phyloP scores from a whole-genome alignment of 2,113 vertebrate genomes.

The Rafetus swinhoei region DNA sequence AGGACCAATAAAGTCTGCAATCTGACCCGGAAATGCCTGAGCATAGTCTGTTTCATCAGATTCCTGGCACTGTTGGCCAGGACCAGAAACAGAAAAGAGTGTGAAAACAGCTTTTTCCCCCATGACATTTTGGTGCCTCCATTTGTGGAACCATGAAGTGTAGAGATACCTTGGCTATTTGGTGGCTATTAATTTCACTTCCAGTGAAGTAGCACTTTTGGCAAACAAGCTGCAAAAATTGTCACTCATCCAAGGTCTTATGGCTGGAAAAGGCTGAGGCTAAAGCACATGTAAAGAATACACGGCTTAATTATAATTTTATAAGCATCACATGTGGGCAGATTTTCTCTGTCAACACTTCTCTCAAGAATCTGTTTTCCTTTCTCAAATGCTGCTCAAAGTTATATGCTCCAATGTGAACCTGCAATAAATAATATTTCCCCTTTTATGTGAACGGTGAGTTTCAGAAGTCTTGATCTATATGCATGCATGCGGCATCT shows the following conservation, averaged over 20 bases:
- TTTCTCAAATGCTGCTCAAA: neutral
- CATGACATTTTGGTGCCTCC: neutral
- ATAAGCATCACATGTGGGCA: neutral
- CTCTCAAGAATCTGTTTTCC: neutral
- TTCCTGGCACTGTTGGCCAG: neutral
- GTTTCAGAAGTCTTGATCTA: neutral
- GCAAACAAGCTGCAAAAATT: neutral
- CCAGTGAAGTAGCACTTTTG: neutral
- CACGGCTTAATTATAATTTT: neutral
- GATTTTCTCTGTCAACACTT: neutral
- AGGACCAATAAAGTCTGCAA: neutral
- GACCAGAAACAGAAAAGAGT: neutral
- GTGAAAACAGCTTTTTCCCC: neutral
- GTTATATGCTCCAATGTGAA: neutral
- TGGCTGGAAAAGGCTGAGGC: neutral
- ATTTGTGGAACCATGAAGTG: neutral
- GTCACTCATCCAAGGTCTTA: neutral
- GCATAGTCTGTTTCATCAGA: neutral
- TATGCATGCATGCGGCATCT: neutral
- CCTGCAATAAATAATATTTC: neutral
- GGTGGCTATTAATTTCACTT: neutral
- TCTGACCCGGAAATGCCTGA: neutral
- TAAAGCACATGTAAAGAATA: neutral
- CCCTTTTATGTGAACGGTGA: neutral
- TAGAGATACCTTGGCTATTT: neutral